Evolutionary conservation across 2,888 invertebrate genomes (phyloP), one percentile per base, ranked within the genome.

Genomic region (Xestia rhomboidea): DNA sequence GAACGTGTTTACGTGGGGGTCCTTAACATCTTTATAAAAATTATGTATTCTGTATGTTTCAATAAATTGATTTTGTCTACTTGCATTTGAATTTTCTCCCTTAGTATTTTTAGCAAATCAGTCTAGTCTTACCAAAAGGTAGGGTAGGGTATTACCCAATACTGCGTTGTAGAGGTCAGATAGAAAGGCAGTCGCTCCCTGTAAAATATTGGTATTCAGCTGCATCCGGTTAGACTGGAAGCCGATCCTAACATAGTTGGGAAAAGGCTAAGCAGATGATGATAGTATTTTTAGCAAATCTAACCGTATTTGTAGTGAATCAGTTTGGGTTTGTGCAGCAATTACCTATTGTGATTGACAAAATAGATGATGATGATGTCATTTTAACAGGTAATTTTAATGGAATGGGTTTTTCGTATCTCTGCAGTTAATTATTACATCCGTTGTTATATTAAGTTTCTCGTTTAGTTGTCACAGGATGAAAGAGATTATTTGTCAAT

Each of bases 401-500:
- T 68, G 15, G 13, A 18, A 60, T 68, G 72, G 57, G 54, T 68
- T 80, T 81, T 72, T 71, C 62, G 38, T 21, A 44, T 57, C n/a
- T 69, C 30, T 30, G 44, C 41, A 68, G 44, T 57, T 79, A 57
- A 80, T 78, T 27, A 54, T 78, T 24, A 54, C 34, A 62, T 60
- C 13, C 54, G 76, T 68, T 76, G 69, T 74, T 63, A 44, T 63
- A 77, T 30, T 54, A 68, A 60, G 70, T 72, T 67, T 79, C 72
- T 82, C 72, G 46, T 78, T 78, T 76, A 62, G 15, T 51, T 77
- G 44, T 64, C 74, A 85, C 83, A 75, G 77, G 80, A 82, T 81
- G 74, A 79, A 75, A 54, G 74, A 75, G 72, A 77, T 85, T 80
- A 86, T 88, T 83, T 79, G 81, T 87, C 81, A 87, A 88, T 84